phyloP scores from a whole-genome alignment of 1,140 invertebrate species.

The Drosophila auraria region DNA sequence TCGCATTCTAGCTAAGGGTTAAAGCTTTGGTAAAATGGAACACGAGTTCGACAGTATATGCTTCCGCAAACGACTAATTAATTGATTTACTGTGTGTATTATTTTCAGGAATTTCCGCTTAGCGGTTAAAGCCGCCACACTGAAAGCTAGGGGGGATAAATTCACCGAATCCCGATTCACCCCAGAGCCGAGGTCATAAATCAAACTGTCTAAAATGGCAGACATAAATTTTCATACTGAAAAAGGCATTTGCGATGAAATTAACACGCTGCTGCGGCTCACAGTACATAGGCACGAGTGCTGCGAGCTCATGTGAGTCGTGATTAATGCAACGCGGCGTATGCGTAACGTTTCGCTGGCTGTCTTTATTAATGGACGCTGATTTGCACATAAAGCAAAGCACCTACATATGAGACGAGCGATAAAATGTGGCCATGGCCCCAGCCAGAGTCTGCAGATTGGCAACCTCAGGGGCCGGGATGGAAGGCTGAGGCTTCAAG shows the following conservation, averaged over 20 bases:
- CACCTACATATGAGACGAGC: conserved; percentile 43
- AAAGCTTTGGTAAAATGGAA: neutral
- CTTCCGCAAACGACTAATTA: conserved; percentile 18
- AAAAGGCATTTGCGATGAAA: conserved; percentile 79
- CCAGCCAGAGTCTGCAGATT: neutral
- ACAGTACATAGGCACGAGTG: conserved; percentile 22
- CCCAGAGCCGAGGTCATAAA: conserved; percentile 56
- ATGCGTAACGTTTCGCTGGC: conserved; percentile 65
- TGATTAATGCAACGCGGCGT: conserved; percentile 76
- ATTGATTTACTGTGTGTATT: conserved; percentile 21
- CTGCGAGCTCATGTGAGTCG: conserved; percentile 42
- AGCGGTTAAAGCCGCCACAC: conserved; percentile 19
- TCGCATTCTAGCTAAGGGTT: neutral
- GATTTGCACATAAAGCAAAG: conserved; percentile 75
- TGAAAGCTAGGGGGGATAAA: conserved; percentile 2
- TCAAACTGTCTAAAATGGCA: conserved; percentile 78
- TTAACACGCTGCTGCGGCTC: conserved; percentile 64
- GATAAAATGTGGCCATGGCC: conserved; percentile 35
- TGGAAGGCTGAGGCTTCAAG: conserved; percentile 13
- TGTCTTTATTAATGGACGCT: conserved; percentile 81
- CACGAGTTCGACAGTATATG: neutral
- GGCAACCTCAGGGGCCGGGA: neutral
- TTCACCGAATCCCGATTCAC: conserved; percentile 38
- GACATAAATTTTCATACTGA: conserved; percentile 77
- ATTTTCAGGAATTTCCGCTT: conserved; percentile 20